Evolutionary conservation across 2,113 vertebrate genomes (phyloP).

Genomic region (Tupaia tana): DNA sequence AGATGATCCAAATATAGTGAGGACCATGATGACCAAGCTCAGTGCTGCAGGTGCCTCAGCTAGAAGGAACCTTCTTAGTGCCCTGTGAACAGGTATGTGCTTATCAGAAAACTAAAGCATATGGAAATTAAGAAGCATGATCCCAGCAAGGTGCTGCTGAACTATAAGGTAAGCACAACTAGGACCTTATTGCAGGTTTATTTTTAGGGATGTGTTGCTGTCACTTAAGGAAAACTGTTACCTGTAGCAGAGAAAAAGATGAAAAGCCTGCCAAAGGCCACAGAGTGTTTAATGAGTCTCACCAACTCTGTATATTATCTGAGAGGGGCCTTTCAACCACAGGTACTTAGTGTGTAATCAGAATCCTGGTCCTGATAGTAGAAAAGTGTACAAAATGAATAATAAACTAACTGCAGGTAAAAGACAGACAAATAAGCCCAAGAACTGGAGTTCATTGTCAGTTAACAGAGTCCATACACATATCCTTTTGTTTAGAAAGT

Average conservation of each 20-base stretch:
- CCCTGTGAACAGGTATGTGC: constrained; percentile 64
- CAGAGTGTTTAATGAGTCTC: background rate
- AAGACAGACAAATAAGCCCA: background rate
- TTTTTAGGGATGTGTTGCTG: constrained; percentile 11
- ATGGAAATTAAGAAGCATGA: background rate
- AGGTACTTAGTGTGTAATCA: background rate
- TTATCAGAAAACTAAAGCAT: constrained; percentile 1
- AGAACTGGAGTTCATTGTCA: background rate
- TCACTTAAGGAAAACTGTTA: constrained; percentile 43
- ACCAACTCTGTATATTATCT: background rate
- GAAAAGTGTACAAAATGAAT: background rate
- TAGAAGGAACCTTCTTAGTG: background rate
- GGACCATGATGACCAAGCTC: background rate
- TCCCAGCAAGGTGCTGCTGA: background rate
- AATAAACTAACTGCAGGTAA: background rate
- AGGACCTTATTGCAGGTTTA: background rate
- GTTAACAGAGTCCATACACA: background rate
- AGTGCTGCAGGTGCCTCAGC: background rate
- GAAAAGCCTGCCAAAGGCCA: constrained; percentile 41
- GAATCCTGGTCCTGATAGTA: background rate
- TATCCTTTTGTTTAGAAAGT: constrained; percentile 43
- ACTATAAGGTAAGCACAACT: constrained; percentile 57
- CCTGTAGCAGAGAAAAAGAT: constrained; percentile 9
- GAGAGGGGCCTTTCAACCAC: background rate
- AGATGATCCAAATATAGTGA: background rate